Evolutionary conservation across 2,113 vertebrate species (phyloP).

Genomic region (mouse (Mus musculus)): GRCm39 chr10:75091001-75091500

Average conservation of each 20-base stretch:
- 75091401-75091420: neutral
- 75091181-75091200: neutral
- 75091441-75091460: neutral
- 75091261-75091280: neutral
- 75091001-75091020: conserved; percentile 5
- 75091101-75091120: conserved; percentile 58
- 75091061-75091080: neutral
- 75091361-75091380: neutral
- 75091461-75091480: neutral
- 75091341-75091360: neutral
- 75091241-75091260: neutral
- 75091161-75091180: accelerated
- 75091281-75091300: neutral
- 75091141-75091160: neutral
- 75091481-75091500: neutral
- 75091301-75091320: conserved; percentile 33
- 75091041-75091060: neutral
- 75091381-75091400: neutral
- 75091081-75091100: neutral
- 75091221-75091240: neutral
- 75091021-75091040: neutral
- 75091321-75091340: neutral
- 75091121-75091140: conserved; percentile 27
- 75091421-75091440: neutral
- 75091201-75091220: neutral